Evolutionary conservation across 2,888 invertebrate genomes (phyloP), one percentile per base, ranked within the genome.

Genomic region (Philhelius pedissequus): DNA sequence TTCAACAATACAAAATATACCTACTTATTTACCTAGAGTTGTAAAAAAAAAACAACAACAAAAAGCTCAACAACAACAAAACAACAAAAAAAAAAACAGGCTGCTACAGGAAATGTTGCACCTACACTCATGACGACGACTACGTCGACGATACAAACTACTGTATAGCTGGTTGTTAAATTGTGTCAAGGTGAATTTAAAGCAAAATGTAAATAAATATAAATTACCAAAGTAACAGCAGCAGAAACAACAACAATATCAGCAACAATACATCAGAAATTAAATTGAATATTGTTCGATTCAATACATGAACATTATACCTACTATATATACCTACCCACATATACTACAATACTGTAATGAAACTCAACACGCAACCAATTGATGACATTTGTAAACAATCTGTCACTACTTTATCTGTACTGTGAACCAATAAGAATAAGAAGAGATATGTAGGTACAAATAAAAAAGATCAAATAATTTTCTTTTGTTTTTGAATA

Each of bases 141-240:
- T 20, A 5, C 71, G 48, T 50, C 80, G 15, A 20, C 35, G 56
- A 71, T 35, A 35, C 52, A 52, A 52, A 69, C 75, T 70, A 50
- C 83, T 66, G 64, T 66, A 27, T 62, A 68, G 66, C 75, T 68
- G 64, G 64, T 58, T 73, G 58, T 76, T 81, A 48, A 84, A 84
- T 76, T 84, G 84, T 84, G 84, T 84, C 84, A 84, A 84, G 84
- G 84, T 84, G 84, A 84, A 84, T 84, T 80, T 80, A 80, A 80
- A 75, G 80, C 80, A 71, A 84, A 84, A 80, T 84, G 79, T 84
- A 84, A 84, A 84, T 84, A 84, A 84, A 84, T 80, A 84, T 84
- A 84, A 84, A 84, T 84, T 84, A 84, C 84, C 80, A 84, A 75
- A 75, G 80, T 84, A 76, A 73, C 82, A 73, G 68, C 62, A 76